These are phyloP conservation scores for Benitochromis conjunctus DNA, from an alignment of 2,113 vertebrate genomes.

Conservation along the genomic window DNA sequence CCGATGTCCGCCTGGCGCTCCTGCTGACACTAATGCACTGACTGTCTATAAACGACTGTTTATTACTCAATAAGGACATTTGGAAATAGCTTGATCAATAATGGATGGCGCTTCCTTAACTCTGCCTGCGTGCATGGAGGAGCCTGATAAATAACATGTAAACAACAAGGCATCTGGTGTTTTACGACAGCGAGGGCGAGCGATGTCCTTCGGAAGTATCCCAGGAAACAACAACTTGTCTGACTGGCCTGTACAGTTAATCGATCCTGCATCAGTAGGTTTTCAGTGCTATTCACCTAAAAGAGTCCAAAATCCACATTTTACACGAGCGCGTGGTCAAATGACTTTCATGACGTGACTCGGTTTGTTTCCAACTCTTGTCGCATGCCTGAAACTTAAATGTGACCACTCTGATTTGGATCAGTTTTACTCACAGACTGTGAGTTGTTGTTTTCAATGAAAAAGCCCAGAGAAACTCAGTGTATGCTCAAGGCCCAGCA, in stretches of 20 bases:
- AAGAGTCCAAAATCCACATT: neutral
- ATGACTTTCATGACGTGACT: neutral
- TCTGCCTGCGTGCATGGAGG: conserved; percentile 30
- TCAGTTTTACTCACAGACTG: neutral
- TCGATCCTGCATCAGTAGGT: neutral
- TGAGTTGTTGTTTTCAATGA: neutral
- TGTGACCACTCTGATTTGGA: neutral
- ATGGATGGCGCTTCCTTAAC: conserved; percentile 64
- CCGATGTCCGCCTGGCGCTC: conserved; percentile 37
- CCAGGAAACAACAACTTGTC: neutral
- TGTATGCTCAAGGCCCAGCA: neutral
- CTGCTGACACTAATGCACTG: conserved; percentile 64
- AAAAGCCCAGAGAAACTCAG: neutral
- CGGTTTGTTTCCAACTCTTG: neutral
- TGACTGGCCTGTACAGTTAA: neutral
- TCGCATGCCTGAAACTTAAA: neutral
- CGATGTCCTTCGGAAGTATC: neutral
- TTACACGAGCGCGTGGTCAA: fast-evolving
- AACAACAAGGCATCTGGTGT: conserved; percentile 23
- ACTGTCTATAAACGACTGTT: conserved; percentile 64
- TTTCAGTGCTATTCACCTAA: neutral
- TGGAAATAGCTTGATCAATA: conserved; percentile 69
- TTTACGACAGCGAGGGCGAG: neutral
- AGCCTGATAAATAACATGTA: conserved; percentile 27
- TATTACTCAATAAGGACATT: conserved; percentile 70